These are phyloP conservation scores for Eilema caniola DNA, from an alignment of 2,888 invertebrate species.

Conservation along the genomic window DNA sequence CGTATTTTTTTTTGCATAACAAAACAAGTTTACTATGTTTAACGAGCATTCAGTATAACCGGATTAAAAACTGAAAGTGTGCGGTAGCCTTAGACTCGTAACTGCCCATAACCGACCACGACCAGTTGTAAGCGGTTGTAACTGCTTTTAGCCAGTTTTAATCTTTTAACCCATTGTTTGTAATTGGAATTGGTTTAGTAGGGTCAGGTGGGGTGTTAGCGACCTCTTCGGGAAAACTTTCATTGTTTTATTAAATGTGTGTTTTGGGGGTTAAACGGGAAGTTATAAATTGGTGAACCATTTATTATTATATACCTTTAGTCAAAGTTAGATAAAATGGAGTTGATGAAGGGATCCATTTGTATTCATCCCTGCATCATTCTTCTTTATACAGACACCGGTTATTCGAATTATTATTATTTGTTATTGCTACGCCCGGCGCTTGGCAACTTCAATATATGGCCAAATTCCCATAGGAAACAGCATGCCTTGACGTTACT, in stretches of 20 bases:
- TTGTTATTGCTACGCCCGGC: no score
- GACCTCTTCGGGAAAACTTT: constrained; percentile 42
- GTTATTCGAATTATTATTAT: no score
- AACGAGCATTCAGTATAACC: neutral
- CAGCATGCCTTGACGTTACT: no score
- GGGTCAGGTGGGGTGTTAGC: constrained; percentile 50
- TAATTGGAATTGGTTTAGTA: constrained; percentile 49
- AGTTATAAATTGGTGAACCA: constrained; percentile 6
- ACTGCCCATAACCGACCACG: constrained; percentile 29
- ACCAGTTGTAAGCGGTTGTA: constrained; percentile 55
- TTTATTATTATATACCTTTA: constrained; percentile 12
- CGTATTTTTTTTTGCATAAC: neutral
- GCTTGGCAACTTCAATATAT: no score
- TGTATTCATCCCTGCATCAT: neutral
- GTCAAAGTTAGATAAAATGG: no score
- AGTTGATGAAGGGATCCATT: no score
- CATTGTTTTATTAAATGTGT: constrained; percentile 43
- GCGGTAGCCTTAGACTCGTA: constrained; percentile 13
- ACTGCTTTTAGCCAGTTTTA: constrained; percentile 59
- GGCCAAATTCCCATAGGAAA: no score
- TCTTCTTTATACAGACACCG: neutral
- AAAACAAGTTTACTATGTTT: neutral
- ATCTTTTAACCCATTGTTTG: constrained; percentile 64
- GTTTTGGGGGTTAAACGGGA: constrained; percentile 14
- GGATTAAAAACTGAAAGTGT: constrained; percentile 1